Conservation (phyloP, 37 sponge, comb jelly and placozoan species). For the Dysidea cf. avara region DNA sequence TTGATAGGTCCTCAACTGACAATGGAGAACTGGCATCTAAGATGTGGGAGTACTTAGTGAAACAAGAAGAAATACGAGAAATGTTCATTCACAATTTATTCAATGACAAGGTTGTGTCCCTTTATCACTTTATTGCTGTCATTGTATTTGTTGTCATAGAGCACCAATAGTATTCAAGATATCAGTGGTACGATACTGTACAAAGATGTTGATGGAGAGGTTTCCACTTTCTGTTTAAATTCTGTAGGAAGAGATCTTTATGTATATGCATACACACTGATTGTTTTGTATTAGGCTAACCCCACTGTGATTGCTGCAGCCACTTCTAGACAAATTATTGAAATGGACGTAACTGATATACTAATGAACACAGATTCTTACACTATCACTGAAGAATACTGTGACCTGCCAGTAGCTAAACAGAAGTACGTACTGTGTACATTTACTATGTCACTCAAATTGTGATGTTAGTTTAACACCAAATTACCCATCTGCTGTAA, state of each 20-base stretch:
- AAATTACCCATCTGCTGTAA: too few species aligned
- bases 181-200: slow-evolving; percentile 18
- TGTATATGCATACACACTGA: background rate
- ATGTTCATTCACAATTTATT: slow-evolving; percentile 68
- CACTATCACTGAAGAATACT: too few species aligned
- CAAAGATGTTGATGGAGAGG: slow-evolving; percentile 45
- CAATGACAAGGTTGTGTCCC: slow-evolving; percentile 48
- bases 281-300: slow-evolving; percentile 29
- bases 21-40: slow-evolving; percentile 29
- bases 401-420: too few species aligned
- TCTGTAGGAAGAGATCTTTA: slow-evolving; percentile 33
- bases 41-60: slow-evolving; percentile 70
- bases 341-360: slow-evolving; percentile 58
- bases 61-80: slow-evolving; percentile 57
- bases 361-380: too few species aligned
- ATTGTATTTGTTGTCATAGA: too few species aligned
- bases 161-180: too few species aligned
- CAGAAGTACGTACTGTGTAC: too few species aligned
- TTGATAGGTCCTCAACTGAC: background rate
- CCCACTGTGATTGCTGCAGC: slow-evolving; percentile 55
- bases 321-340: slow-evolving; percentile 56
- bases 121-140: too few species aligned
- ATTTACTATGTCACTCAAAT: too few species aligned
- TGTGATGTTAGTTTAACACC: too few species aligned
- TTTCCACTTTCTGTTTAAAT: slow-evolving; percentile 64